A percentile compares a stretch with the other conserved stretches of the same genome.
Conservation (phyloP, 2,888 invertebrate genomes). For the Caenorhabditis zanzibari region DNA sequence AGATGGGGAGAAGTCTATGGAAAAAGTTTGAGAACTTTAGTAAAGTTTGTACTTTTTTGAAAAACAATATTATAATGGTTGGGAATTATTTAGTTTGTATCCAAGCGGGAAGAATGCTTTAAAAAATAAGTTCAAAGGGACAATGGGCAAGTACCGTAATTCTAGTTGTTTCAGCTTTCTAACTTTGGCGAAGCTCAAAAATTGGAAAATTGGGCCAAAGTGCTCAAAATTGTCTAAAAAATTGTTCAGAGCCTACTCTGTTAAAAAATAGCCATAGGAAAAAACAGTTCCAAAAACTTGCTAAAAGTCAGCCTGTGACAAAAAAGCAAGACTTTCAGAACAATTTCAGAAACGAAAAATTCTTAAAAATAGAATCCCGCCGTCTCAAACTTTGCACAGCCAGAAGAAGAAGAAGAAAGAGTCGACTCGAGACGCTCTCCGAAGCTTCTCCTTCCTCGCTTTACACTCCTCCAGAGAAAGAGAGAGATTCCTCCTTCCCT, state of each 20-base stretch:
- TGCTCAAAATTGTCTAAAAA: no score
- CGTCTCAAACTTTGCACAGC: not conserved
- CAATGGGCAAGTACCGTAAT: no score
- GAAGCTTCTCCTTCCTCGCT: constrained; percentile 43
- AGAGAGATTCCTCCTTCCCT: not conserved
- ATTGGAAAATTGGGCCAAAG: no score
- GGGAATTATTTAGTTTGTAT: no score
- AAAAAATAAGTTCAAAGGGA: no score
- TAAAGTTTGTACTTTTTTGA: constrained; percentile 17
- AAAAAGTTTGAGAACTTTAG: constrained; percentile 21
- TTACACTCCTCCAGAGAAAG: no score
- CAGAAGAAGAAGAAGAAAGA: constrained; percentile 34
- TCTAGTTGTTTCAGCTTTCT: no score
- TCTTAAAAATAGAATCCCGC: constrained; percentile 15
- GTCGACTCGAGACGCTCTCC: constrained; percentile 18
- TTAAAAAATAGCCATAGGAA: no score
- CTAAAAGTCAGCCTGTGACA: not conserved
- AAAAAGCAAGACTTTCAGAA: not conserved
- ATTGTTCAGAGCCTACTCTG: no score
- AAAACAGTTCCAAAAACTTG: no score
- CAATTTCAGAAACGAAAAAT: not conserved
- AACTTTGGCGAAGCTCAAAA: no score
- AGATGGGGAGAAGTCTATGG: not conserved
- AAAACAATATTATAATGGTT: not conserved
- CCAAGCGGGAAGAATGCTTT: no score